Evolutionary conservation across 1,140 invertebrate species (phyloP), one percentile per base, ranked within the genome.

Genomic region (Marisa cornuarietis): DNA sequence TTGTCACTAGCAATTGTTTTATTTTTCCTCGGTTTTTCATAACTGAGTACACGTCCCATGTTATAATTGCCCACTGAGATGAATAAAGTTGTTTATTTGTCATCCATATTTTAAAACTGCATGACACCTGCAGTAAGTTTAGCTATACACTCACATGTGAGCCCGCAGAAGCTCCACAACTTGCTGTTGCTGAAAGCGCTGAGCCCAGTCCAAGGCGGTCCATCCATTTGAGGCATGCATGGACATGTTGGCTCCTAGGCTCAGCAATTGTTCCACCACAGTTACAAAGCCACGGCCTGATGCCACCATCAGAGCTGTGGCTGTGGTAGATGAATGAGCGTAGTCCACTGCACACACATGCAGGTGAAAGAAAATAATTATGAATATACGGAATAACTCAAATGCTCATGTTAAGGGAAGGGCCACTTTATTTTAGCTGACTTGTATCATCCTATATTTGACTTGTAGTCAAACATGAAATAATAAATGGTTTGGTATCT

Each of bases 261-360:
- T 93, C 24, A 96, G 89, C 18, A 96, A 91, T 83, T 95, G 93
- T 81, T 94, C 93, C 5, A 94, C 93, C 61, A 93, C 92, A 76
- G 94, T 93, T 11, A 93, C 79, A 71, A 93, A 93, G 9, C 95
- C 95, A 83, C 94, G 91, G 14, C 93, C 93, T 62, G 95, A 94
- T 13, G 95, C 95, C 0, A 95, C 93, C 94, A 96, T 96, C 66
- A 97, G 92, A 0, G 95, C 92, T 51, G 95, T 95, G 18, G 94
- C 93, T 63, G 93, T 93, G 6, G 94, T 95, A 74, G 92, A 92
- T 24, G 93, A 93, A 88, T 96, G 95, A 86, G 92, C 86, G 84
- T 92, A 92, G 85, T 92, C 91, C 68, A 92, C 91, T 91, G 76
- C 18, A 77, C 10, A 76, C 24, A 76, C 62, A 42, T 16, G 26